A percentile compares a stretch with the other conserved stretches of the same genome.
Conservation (phyloP, 2,113 vertebrate genomes). For the Parotia lawesii region DNA sequence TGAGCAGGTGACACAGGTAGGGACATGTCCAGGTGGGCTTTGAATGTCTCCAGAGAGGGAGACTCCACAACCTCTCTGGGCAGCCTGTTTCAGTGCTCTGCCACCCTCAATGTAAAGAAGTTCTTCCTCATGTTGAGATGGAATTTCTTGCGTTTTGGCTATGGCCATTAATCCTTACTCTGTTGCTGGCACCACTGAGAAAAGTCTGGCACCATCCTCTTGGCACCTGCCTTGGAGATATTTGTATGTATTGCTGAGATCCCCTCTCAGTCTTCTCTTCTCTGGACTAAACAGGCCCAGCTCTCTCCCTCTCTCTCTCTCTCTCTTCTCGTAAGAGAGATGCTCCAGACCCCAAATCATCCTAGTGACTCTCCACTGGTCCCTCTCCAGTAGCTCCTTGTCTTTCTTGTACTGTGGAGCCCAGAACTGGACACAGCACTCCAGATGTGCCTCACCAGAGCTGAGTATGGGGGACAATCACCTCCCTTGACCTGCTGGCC, state of each 20-base stretch:
- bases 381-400: neutral
- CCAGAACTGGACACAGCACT: neutral
- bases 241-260: neutral
- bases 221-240: neutral
- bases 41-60: neutral
- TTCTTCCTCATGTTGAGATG: neutral
- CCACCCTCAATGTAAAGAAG: neutral
- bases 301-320: neutral
- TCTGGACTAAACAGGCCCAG: neutral
- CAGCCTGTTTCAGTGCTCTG: neutral
- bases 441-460: no score
- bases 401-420: neutral
- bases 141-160: neutral
- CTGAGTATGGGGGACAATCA: neutral
- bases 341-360: neutral
- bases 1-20: neutral
- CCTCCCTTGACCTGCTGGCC: neutral
- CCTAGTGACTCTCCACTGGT: no score
- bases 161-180: neutral
- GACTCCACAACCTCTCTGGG: fast-evolving
- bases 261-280: neutral
- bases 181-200: neutral
- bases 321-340: neutral
- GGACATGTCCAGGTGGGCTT: neutral
- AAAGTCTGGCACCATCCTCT: neutral